Percentiles rank a stretch among this genome's conserved stretches.
These are phyloP conservation scores for Apis cerana DNA, from an alignment of 1,140 invertebrate species.

Conservation along the genomic window DNA sequence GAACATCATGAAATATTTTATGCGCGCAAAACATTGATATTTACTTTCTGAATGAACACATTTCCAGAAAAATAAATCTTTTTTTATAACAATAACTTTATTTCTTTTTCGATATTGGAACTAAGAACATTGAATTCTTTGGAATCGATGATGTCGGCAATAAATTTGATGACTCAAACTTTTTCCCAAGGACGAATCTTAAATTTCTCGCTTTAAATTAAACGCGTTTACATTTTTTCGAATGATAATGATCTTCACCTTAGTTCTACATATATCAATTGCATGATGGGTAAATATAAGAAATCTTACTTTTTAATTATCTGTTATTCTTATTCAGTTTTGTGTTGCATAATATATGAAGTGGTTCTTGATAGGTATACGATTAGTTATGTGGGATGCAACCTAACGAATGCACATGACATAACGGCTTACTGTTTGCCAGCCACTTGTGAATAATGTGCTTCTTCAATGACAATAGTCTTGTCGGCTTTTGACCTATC, in stretches of 20 bases:
- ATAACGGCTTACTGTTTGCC: constrained; percentile 28
- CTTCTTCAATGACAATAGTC: constrained; percentile 2
- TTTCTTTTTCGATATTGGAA: not conserved
- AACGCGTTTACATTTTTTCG: not conserved
- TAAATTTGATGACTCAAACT: not conserved
- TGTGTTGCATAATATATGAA: constrained; percentile 40
- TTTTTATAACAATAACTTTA: not conserved
- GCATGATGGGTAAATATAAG: constrained; percentile 20
- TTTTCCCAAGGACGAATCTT: not conserved
- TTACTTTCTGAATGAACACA: not conserved
- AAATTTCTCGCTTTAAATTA: not conserved
- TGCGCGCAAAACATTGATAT: not conserved
- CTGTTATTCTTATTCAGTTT: not conserved
- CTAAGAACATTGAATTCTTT: not conserved
- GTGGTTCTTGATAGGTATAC: constrained; percentile 23
- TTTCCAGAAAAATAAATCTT: not conserved
- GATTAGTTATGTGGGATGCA: constrained; percentile 47
- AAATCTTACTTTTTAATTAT: constrained; percentile 48
- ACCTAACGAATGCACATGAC: constrained; percentile 26
- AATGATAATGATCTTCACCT: constrained; percentile 9
- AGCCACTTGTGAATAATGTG: constrained; percentile 22
- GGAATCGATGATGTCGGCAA: not conserved
- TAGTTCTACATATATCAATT: not conserved
- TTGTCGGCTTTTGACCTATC: not conserved
- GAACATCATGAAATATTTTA: not conserved